These are phyloP conservation scores for Drosophila recens DNA, from an alignment of 2,888 invertebrate genomes.

Conservation along the genomic window DNA sequence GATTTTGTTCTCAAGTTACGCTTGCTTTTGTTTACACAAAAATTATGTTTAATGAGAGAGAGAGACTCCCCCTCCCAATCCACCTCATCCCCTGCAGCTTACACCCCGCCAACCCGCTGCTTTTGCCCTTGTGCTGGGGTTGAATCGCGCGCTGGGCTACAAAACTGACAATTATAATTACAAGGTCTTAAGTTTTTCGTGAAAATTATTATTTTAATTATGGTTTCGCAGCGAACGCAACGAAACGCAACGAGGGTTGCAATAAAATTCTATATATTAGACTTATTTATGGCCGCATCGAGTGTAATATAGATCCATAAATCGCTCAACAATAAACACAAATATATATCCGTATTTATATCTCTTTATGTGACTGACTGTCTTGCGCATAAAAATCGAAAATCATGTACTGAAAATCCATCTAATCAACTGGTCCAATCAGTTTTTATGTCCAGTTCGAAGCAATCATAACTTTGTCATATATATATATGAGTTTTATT, in stretches of 20 bases:
- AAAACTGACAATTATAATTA: slow-evolving; percentile 84
- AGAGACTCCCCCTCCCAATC: no score
- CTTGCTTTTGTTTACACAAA: slow-evolving; percentile 78
- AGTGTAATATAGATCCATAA: slow-evolving; percentile 66
- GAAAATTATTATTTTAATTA: slow-evolving; percentile 84
- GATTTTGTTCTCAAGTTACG: slow-evolving; percentile 78
- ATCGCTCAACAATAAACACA: slow-evolving; percentile 72
- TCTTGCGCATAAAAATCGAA: slow-evolving; percentile 53
- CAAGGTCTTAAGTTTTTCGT: slow-evolving; percentile 83
- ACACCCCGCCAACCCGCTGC: background rate
- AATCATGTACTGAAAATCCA: slow-evolving; percentile 48
- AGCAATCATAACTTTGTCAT: slow-evolving; percentile 70
- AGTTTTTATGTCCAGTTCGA: slow-evolving; percentile 57
- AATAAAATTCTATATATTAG: slow-evolving; percentile 46
- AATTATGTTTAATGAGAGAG: slow-evolving; percentile 78
- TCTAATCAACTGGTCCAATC: slow-evolving; percentile 80
- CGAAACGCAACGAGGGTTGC: slow-evolving; percentile 44
- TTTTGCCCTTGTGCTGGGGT: slow-evolving; percentile 43
- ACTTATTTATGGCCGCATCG: slow-evolving; percentile 45
- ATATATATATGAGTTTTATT: slow-evolving; percentile 55
- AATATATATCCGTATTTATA: slow-evolving; percentile 32
- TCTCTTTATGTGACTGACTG: slow-evolving; percentile 49
- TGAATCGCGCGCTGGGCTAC: slow-evolving; percentile 45
- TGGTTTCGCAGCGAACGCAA: slow-evolving; percentile 39
- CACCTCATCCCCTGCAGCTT: slow-evolving; percentile 4